These are phyloP conservation scores for Amphiprion ocellaris DNA, from an alignment of 2,113 vertebrate genomes.

Conservation along the genomic window DNA sequence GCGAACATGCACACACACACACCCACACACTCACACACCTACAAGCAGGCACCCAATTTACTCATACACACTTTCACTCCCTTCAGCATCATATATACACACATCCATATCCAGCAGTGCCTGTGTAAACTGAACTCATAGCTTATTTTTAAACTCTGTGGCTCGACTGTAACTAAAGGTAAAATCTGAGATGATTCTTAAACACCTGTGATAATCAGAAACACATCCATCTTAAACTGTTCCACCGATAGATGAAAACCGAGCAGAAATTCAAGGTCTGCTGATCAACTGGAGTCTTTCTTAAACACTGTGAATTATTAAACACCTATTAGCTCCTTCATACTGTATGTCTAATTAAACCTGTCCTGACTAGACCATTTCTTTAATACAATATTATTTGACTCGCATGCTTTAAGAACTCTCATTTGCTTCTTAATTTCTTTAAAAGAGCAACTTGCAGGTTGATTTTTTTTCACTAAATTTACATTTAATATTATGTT, in stretches of 20 bases:
- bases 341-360: conserved; percentile 67
- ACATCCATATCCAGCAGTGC: conserved; percentile 31
- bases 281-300: conserved; percentile 54
- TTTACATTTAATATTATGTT: no score
- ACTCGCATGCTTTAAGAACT: conserved; percentile 2
- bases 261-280: conserved; percentile 38
- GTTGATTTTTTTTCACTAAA: no score
- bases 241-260: conserved; percentile 59
- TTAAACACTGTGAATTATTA: conserved; percentile 73
- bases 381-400: conserved; percentile 36
- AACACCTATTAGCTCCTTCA: conserved; percentile 68
- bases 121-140: conserved; percentile 69
- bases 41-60: conserved; percentile 33
- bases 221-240: conserved; percentile 26
- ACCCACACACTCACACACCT: conserved; percentile 4
- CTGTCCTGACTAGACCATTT: conserved; percentile 23
- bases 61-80: conserved; percentile 43
- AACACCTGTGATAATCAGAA: conserved; percentile 29
- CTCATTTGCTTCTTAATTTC: neutral
- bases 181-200: conserved; percentile 10
- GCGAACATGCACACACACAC: conserved; percentile 11
- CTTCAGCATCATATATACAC: conserved; percentile 59
- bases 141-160: conserved; percentile 57
- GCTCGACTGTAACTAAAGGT: conserved; percentile 10
- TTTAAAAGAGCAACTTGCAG: no score